These are phyloP conservation scores for Spicauda simplicius DNA, from an alignment of 2,888 invertebrate species.

Conservation along the genomic window DNA sequence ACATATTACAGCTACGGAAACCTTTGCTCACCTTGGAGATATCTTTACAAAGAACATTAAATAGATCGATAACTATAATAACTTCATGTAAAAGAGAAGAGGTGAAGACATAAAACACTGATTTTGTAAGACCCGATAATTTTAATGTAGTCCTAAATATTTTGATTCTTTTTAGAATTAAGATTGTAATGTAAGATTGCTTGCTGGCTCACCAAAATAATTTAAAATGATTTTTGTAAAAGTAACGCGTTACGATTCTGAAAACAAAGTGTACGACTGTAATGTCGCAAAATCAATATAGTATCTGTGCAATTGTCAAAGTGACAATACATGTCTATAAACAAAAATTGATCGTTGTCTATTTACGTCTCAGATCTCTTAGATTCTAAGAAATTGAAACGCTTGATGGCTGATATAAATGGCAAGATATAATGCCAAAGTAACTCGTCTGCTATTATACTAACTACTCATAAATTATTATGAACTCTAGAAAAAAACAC, in stretches of 20 bases:
- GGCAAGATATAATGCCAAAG: too few relatives aligned
- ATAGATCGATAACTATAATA: neutral
- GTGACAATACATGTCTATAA: too few relatives aligned
- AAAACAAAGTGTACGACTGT: neutral
- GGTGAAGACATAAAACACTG: neutral
- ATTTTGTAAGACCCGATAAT: neutral
- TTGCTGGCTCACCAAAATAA: conserved; percentile 52
- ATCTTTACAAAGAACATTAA: neutral
- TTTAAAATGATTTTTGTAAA: neutral
- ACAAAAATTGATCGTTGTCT: too few relatives aligned
- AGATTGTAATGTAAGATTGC: conserved; percentile 43
- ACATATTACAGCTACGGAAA: too few relatives aligned
- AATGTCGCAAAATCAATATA: neutral
- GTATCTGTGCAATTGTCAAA: too few relatives aligned
- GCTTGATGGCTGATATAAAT: too few relatives aligned
- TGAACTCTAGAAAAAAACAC: too few relatives aligned
- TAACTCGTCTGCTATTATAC: too few relatives aligned
- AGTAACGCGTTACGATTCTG: neutral
- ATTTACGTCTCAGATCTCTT: too few relatives aligned
- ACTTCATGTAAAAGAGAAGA: neutral
- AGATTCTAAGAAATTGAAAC: too few relatives aligned
- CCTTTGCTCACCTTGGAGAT: too few relatives aligned
- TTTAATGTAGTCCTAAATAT: neutral
- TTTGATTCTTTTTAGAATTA: conserved; percentile 3
- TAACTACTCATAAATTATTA: too few relatives aligned